Conservation (phyloP, 2,113 vertebrate species). For the Nothoprocta perdicaria region DNA sequence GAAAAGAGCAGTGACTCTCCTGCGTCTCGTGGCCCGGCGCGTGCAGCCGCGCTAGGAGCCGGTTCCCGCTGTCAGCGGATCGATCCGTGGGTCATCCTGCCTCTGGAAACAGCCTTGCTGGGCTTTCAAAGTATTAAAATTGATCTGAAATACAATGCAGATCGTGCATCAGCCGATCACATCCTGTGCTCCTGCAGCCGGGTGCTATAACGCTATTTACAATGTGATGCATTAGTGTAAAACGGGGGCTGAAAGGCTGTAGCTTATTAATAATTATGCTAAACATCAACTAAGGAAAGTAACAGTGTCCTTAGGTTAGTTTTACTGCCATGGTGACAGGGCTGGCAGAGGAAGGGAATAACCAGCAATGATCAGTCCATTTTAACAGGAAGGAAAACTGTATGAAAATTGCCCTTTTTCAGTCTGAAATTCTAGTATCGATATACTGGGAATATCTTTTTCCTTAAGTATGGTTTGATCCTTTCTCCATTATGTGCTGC, state of each 20-base stretch:
- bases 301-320: not conserved
- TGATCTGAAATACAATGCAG: slow-evolving; percentile 36
- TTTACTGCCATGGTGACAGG: not conserved
- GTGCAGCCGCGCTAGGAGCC: not conserved
- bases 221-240: not conserved
- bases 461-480: slow-evolving; percentile 37
- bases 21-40: not conserved
- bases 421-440: slow-evolving; percentile 17
- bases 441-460: slow-evolving; percentile 17
- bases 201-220: not conserved
- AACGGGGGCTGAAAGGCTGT: not conserved
- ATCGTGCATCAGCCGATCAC: slow-evolving; percentile 3
- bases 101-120: slow-evolving; percentile 21
- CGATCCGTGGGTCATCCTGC: slow-evolving; percentile 9
- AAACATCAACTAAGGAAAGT: not conserved
- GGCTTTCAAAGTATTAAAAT: slow-evolving; percentile 47
- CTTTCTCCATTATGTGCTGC: slow-evolving; percentile 18
- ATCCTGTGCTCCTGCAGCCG: not conserved
- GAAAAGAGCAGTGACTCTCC: slow-evolving; percentile 14
- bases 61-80: not conserved
- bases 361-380: not conserved
- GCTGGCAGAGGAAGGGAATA: not conserved
- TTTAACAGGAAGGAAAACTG: not conserved
- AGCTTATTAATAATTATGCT: not conserved
- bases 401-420: not conserved